phyloP scores from a whole-genome alignment of 2,113 vertebrate genomes.

The Parus major region DNA sequence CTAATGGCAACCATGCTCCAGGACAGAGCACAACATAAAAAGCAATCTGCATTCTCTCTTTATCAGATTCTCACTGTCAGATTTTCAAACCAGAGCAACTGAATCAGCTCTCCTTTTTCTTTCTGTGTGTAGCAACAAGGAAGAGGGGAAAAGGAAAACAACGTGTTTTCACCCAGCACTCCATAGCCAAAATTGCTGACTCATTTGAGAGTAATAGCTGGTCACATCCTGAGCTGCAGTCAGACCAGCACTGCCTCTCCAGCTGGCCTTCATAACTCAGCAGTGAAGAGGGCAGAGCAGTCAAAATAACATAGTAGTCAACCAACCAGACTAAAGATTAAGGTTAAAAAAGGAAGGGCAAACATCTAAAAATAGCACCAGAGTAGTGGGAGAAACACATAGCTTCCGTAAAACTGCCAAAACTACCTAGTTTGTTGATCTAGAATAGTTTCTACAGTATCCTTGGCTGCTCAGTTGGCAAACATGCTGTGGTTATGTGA shows the following conservation, averaged over 20 bases:
- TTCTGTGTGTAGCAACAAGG: background rate
- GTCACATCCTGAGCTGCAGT: background rate
- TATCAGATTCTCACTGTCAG: background rate
- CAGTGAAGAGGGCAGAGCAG: background rate
- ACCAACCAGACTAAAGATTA: background rate
- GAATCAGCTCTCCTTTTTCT: background rate
- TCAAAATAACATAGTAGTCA: background rate
- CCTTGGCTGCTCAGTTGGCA: background rate
- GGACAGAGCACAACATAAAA: background rate
- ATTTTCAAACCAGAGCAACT: background rate
- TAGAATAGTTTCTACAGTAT: background rate
- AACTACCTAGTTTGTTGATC: background rate
- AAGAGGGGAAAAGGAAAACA: background rate
- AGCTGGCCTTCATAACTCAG: background rate
- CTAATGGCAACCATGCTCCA: background rate
- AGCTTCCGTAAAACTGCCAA: background rate
- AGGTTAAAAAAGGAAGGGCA: background rate
- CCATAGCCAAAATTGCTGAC: background rate
- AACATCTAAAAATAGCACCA: background rate
- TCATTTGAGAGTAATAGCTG: background rate
- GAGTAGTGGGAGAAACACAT: background rate
- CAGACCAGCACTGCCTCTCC: background rate
- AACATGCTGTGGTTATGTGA: background rate
- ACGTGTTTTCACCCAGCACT: background rate
- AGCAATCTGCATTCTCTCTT: background rate